A percentile compares a stretch with the other conserved stretches of the same genome.
These are phyloP conservation scores for Oscheius myriophilus DNA, from an alignment of 2,888 invertebrate species.

Conservation along the genomic window DNA sequence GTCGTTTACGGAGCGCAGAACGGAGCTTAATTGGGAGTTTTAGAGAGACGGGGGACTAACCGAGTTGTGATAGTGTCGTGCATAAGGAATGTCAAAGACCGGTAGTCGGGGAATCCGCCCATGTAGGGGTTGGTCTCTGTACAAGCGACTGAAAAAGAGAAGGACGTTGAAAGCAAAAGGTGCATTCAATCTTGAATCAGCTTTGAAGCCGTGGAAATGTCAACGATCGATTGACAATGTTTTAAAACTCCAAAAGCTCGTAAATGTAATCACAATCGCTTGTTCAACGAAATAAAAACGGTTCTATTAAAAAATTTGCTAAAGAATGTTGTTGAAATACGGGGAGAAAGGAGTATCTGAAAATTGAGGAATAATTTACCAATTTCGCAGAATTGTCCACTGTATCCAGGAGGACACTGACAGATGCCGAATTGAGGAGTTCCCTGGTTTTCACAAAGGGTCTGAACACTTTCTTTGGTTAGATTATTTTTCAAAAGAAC, in stretches of 20 bases:
- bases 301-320: no score
- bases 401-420: constrained; percentile 43
- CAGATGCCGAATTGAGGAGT: constrained; percentile 45
- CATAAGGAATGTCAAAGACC: constrained; percentile 45
- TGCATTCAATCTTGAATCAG: no score
- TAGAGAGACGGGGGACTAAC: not conserved
- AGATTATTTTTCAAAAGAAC: constrained; percentile 5
- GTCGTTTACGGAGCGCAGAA: constrained; percentile 46
- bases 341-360: no score
- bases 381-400: constrained; percentile 48
- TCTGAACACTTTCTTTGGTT: constrained; percentile 26
- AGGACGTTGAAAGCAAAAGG: no score
- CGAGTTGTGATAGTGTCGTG: constrained; percentile 46
- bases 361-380: not conserved
- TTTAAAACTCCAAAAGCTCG: no score
- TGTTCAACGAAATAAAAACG: no score
- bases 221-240: no score
- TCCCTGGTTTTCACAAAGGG: constrained; percentile 45
- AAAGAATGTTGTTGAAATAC: no score
- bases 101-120: constrained; percentile 35
- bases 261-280: no score
- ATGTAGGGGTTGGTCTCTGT: constrained; percentile 35
- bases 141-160: constrained; percentile 28
- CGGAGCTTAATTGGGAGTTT: constrained; percentile 23
- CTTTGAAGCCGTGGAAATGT: no score